Conservation (phyloP, 2,888 invertebrate genomes). For the Melanophora roralis region DNA sequence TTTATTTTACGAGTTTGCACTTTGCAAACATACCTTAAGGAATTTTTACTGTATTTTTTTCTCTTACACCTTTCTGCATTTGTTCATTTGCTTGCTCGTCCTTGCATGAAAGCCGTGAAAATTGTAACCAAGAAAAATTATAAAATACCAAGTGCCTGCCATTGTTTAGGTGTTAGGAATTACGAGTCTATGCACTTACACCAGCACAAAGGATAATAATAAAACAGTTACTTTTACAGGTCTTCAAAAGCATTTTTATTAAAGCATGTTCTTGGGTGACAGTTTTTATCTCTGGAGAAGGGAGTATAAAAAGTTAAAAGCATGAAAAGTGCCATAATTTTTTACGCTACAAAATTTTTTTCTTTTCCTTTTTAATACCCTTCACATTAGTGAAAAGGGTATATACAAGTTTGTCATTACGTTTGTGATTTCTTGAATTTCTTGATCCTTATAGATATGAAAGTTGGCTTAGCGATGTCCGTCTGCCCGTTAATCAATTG, state of each 20-base stretch:
- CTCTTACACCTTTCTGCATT: slow-evolving; percentile 3
- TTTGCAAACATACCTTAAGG: slow-evolving; percentile 29
- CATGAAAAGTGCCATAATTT: slow-evolving; percentile 12
- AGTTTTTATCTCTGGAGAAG: not conserved
- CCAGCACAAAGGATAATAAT: not conserved
- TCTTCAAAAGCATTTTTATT: slow-evolving; percentile 10
- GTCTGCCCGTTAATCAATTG: too few relatives aligned
- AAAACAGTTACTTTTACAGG: not conserved
- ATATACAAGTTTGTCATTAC: too few relatives aligned
- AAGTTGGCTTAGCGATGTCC: too few relatives aligned
- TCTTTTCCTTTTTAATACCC: not conserved
- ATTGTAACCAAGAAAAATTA: slow-evolving; percentile 47
- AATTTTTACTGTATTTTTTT: not conserved
- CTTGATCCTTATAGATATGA: too few relatives aligned
- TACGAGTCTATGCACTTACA: slow-evolving; percentile 15
- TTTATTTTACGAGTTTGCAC: not conserved
- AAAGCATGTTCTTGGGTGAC: slow-evolving; percentile 32
- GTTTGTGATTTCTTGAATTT: too few relatives aligned
- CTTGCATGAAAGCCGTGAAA: slow-evolving; percentile 49
- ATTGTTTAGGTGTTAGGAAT: slow-evolving; percentile 46
- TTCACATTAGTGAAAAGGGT: too few relatives aligned
- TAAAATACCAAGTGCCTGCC: slow-evolving; percentile 38
- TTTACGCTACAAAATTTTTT: not conserved
- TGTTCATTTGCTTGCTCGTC: slow-evolving; percentile 12
- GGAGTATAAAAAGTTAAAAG: not conserved